Base-by-base conservation (phyloP, 2,888 invertebrate genomes). In the Drosophila falleni region DNA sequence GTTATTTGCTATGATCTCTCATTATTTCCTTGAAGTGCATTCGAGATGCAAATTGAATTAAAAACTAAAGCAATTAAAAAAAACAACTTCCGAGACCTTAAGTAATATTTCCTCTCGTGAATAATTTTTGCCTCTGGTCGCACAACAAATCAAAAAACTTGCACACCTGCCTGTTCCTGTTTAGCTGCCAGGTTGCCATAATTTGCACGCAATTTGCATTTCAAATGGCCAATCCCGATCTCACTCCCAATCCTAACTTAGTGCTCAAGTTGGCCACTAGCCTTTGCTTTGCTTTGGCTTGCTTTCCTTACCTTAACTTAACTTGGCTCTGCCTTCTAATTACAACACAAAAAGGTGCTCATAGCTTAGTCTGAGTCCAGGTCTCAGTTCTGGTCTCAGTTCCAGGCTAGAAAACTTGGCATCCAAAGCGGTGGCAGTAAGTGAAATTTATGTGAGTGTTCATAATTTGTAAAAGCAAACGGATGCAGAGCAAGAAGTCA, bases 151-250 rank as follows among this genome's bases (percentile, higher is more conserved):
- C 60, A 66, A 63, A 67, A 66, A 59, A 74, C 80, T 74, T 77
- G 84, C 72, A 78, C 84, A 82, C 82, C 87, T 82, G 79, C 61
- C 63, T 49, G 19, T 50, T 50, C 50, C 35, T 9, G 68, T 65
- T 70, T 56, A 64, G 63, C 74, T 80, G 88, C 71, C 81, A 90
- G 89, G 74, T 82, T 96, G 78, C 96, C 96, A 78, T 89, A 89
- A 82, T 90, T 81, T 81, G 87, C 85, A 81, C 89, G 87, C 85
- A 91, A 91, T 89, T 91, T 90, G 89, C 97, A 97, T 92, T 96
- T 96, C 95, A 96, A 96, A 77, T 97, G 96, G 78, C 87, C 83
- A 77, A 86, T 74, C 66, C 82, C 66, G 37, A 33, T 26, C 23
- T 41, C 31, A 54, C n/a, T 10, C 31, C 33, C 31, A 50, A 13